phyloP scores from a whole-genome alignment of 1,140 invertebrate genomes.

The Alviniconcha marisindica region DNA sequence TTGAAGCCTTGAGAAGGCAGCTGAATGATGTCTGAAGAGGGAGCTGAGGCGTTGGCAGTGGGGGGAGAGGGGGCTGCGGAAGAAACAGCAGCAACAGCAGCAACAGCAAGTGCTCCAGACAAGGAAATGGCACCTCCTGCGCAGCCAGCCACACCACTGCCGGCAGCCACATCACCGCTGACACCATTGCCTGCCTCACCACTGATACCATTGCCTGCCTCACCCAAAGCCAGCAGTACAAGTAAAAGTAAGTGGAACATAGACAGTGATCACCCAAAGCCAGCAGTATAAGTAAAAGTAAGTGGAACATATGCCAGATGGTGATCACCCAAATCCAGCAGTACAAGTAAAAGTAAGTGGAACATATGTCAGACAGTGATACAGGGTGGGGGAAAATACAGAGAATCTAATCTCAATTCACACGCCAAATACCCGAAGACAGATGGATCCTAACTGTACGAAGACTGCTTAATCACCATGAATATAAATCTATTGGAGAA shows the following conservation, averaged over 20 bases:
- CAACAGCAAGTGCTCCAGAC: neutral
- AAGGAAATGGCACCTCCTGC: neutral
- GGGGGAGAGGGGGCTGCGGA: neutral
- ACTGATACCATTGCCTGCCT: neutral
- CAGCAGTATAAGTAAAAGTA: conserved; percentile 16
- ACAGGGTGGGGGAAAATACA: too few relatives aligned
- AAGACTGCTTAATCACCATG: too few relatives aligned
- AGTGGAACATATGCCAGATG: neutral
- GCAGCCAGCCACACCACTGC: neutral
- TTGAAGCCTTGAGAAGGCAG: too few relatives aligned
- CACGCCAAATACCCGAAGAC: too few relatives aligned
- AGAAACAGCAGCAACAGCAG: neutral
- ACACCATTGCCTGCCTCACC: neutral
- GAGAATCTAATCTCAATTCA: too few relatives aligned
- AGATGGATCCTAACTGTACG: too few relatives aligned
- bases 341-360: conserved; percentile 4
- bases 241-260: conserved; percentile 3
- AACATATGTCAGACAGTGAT: conserved; percentile 5
- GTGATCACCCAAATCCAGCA: conserved; percentile 30
- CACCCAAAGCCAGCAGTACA: conserved; percentile 29
- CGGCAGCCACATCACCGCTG: neutral
- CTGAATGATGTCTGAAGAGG: conserved; percentile 17
- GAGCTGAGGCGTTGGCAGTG: neutral
- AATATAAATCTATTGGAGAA: too few relatives aligned
- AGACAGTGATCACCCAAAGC: conserved; percentile 30